Base-by-base conservation (phyloP, 2,888 invertebrate genomes). In the Amiota communis region DNA sequence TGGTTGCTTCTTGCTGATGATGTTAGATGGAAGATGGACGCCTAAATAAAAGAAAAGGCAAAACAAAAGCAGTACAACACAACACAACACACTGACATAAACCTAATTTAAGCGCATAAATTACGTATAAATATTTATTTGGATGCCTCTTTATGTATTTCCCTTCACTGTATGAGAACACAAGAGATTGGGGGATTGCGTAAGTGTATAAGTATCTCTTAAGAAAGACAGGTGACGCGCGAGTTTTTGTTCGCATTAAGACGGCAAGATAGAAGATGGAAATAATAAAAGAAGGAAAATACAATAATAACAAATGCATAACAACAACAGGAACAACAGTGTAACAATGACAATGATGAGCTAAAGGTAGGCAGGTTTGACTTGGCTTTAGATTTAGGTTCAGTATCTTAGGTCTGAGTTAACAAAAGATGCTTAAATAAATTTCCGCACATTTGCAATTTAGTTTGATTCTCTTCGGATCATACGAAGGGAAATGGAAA, bases 41-140 rank as follows among this genome's bases (percentile, higher is more conserved):
- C 23, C 23, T 23, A 23, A 23, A 23, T 23, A 23, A 23, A 23
- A 36, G 6, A 36, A 36, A 36, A 0, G 36, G 6, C 2, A 36
- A 36, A 2, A 36, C 36, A 36, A 36, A 36, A 2, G 8, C 36
- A 36, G 6, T 6, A 36, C 36, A 36, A 36, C 2, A 36, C 36
- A 36, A 36, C 36, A 36, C 36, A 36, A 36, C 36, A 36, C 36
- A 36, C 36, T 36, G 36, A 36, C 36, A 36, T 15, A 63, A 63
- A 63, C 65, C 65, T 65, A 48, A 65, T 65, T 65, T 65, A 65
- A 49, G 65, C 65, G 48, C 65, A 48, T 48, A 65, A 65, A 65
- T 65, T 65, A 65, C 48, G 48, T 65, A 65, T 65, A 65, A 65
- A 65, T 65, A 65, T 65, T 65, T 65, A 65, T 65, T 48, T 11